phyloP scores from a whole-genome alignment of 2,797 vertebrate species.

The Crenichthys baileyi region DNA sequence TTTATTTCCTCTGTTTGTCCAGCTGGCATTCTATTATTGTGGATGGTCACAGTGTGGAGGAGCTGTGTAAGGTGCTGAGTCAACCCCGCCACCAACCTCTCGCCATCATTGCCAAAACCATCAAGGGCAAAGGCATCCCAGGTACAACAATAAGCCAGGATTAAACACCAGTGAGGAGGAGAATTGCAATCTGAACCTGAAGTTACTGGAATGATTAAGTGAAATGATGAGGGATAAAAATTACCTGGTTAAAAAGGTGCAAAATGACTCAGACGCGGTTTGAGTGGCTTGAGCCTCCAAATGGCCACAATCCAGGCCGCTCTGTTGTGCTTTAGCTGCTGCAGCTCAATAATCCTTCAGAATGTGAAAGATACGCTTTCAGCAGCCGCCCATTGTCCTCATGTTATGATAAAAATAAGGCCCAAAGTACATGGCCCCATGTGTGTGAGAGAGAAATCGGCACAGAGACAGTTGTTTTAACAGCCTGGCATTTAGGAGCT shows the following conservation, averaged over 20 bases:
- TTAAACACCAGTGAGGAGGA: not conserved
- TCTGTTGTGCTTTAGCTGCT: slow-evolving; percentile 52
- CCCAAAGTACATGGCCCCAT: slow-evolving; percentile 38
- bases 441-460: slow-evolving; percentile 13
- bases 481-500: slow-evolving; percentile 6
- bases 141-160: slow-evolving; percentile 72
- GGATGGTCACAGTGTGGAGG: slow-evolving; percentile 94
- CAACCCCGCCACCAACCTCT: slow-evolving; percentile 89
- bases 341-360: slow-evolving; percentile 63
- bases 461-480: slow-evolving; percentile 27
- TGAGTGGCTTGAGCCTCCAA: slow-evolving; percentile 24
- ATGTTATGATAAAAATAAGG: slow-evolving; percentile 45
- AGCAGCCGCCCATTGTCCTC: slow-evolving; percentile 39
- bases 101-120: slow-evolving; percentile 91
- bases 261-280: not conserved
- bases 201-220: not conserved
- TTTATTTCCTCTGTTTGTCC: slow-evolving; percentile 23
- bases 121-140: slow-evolving; percentile 91
- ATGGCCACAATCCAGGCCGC: slow-evolving; percentile 48
- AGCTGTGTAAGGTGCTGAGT: slow-evolving; percentile 90
- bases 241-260: not conserved
- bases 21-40: slow-evolving; percentile 91
- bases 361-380: slow-evolving; percentile 64
- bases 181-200: not conserved
- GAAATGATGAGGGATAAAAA: not conserved